Percentiles rank a stretch among this genome's conserved stretches.
Evolutionary conservation across 2,113 vertebrate species (phyloP).

Genomic region (Parotia lawesii): DNA sequence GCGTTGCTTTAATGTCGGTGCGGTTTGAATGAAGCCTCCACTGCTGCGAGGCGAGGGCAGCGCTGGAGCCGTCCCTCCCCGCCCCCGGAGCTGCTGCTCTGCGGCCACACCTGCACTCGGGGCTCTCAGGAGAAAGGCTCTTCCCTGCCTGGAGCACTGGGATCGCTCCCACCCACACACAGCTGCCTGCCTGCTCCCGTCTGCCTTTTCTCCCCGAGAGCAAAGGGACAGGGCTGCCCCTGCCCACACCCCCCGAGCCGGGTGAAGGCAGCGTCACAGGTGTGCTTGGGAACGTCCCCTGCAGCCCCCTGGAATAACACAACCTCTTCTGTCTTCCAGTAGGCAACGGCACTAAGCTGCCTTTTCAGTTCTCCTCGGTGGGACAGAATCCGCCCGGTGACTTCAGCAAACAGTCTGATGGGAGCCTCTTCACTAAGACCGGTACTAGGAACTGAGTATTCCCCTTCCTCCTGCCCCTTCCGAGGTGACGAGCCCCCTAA

Average conservation of each 20-base stretch:
- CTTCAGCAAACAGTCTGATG: constrained; percentile 74
- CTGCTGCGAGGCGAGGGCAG: not conserved
- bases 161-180: not conserved
- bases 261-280: not conserved
- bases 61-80: not conserved
- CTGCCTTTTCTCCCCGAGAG: not conserved
- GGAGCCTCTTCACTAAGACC: constrained; percentile 74
- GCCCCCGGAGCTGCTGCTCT: not conserved
- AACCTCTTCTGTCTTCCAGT: constrained; percentile 72
- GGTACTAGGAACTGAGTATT: constrained; percentile 58
- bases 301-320: not conserved
- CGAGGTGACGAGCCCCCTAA: not conserved
- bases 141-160: not conserved
- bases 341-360: constrained; percentile 71
- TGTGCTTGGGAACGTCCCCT: not conserved
- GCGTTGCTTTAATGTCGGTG: not conserved
- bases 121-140: not conserved
- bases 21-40: not conserved
- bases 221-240: not conserved
- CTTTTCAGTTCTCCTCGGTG: constrained; percentile 76
- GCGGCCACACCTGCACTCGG: not conserved
- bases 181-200: not conserved
- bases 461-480: not conserved
- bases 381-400: constrained; percentile 75
- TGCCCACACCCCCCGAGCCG: not conserved